phyloP scores from a whole-genome alignment of 30 jellyfish, hydroid and myxozoan genomes.

The Aurelia coerulea region DNA sequence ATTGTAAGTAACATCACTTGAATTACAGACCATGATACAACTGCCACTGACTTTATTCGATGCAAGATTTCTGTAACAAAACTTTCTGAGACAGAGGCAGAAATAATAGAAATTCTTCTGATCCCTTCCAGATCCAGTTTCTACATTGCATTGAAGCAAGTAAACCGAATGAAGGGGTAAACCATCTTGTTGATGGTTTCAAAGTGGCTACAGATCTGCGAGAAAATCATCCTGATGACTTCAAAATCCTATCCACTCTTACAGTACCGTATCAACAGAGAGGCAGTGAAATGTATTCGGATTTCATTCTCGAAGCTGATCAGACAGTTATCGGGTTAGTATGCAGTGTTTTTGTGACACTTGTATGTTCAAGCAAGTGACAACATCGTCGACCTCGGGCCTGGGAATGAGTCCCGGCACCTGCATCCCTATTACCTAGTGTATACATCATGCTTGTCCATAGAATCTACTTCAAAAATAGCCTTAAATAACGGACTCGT shows the following conservation, averaged over 20 bases:
- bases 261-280: constrained; percentile 58
- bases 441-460: too few species aligned
- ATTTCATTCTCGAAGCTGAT: constrained; percentile 49
- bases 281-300: constrained; percentile 69
- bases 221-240: constrained; percentile 47
- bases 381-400: too few species aligned
- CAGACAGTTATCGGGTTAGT: constrained; percentile 71
- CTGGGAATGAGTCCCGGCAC: too few species aligned
- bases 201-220: constrained; percentile 66
- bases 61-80: too few species aligned
- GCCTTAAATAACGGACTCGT: too few species aligned
- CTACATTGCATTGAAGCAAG: constrained; percentile 72
- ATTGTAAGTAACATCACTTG: too few species aligned
- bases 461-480: too few species aligned
- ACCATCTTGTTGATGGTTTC: constrained; percentile 74
- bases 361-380: too few species aligned
- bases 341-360: neutral
- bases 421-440: too few species aligned
- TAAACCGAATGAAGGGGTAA: constrained; percentile 46
- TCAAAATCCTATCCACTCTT: constrained; percentile 48
- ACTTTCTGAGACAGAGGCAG: too few species aligned
- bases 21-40: too few species aligned
- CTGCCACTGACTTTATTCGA: too few species aligned
- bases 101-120: neutral
- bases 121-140: constrained; percentile 57